Evolutionary conservation across 2,888 invertebrate genomes (phyloP), one percentile per base, ranked within the genome.

Genomic region (Agrochola circellaris): DNA sequence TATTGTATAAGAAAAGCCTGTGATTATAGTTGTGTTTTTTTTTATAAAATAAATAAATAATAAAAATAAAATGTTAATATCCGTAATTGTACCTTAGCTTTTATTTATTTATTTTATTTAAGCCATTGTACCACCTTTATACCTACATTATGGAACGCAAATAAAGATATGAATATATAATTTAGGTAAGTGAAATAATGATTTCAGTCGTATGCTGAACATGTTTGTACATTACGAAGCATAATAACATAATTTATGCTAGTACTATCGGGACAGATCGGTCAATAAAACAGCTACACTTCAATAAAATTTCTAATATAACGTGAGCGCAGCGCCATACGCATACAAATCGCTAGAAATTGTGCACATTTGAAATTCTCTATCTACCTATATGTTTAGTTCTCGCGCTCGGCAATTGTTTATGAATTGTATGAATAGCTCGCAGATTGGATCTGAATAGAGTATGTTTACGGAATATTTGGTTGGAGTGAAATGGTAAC

Each of bases 201-300:
- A 62, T 42, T 30, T 67, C n/a, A 66, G 11, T 42, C 17, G 3
- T 20, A 45, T 45, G 8, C 56, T 45, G 20, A 77, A 71, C 26
- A 58, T 79, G 60, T 54, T 54, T 38, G 11, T 56, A 61, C 5
- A 71, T 56, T 61, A 34, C 11, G 15, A 66, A 56, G 34, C 56
- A 68, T 64, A 69, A 67, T 70, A 38, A 8, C 42, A 30, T 30
- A n/a, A 64, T 75, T 56, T 42, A 56, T 64, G 17, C 23, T 4
- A 54, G n/a, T 54, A 60, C 45, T 69, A 72, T 81, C 72, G 30
- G 9, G 26, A 58, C 60, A 72, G 38, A 69, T 85, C 72, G 26
- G 5, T 54, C 83, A 82, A 77, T 85, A 48, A 85, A 83, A 85
- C 65, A 54, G 77, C 62, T 23, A 62, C 65, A 83, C 72, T 38